phyloP scores from a whole-genome alignment of 2,797 vertebrate genomes.

The Carcharodon carcharias region DNA sequence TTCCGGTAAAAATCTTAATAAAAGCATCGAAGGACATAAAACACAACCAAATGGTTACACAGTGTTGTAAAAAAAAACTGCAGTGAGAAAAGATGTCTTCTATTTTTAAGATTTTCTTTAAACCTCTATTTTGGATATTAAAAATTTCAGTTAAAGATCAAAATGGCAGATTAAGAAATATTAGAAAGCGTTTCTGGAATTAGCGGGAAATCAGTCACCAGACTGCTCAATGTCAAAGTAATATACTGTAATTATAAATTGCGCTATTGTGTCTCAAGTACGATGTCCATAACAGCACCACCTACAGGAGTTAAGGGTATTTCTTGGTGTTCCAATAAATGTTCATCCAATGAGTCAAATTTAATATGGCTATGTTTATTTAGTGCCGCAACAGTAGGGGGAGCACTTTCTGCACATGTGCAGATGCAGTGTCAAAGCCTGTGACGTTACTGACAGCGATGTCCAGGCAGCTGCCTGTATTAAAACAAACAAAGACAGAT shows the following conservation, averaged over 20 bases:
- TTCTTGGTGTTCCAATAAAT: neutral
- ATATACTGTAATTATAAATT: neutral
- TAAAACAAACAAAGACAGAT: no score
- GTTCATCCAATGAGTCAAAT: neutral
- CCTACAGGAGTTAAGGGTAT: neutral
- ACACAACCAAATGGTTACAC: neutral
- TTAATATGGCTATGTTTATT: neutral
- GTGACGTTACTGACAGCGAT: neutral
- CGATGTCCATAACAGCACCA: neutral
- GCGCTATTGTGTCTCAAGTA: neutral
- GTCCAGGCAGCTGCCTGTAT: no score
- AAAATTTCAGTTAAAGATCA: neutral
- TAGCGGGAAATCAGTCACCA: neutral
- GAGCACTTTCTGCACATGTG: neutral
- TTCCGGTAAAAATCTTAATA: neutral
- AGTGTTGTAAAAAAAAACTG: neutral
- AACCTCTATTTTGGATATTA: neutral
- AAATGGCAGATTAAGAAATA: neutral
- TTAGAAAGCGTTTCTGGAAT: neutral
- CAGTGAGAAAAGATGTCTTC: no score
- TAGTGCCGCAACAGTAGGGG: neutral
- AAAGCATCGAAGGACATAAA: neutral
- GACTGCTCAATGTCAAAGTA: neutral
- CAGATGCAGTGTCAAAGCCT: neutral
- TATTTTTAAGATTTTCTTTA: neutral